Conservation (phyloP, 2,113 vertebrate species). For the Tachysurus vachellii region DNA sequence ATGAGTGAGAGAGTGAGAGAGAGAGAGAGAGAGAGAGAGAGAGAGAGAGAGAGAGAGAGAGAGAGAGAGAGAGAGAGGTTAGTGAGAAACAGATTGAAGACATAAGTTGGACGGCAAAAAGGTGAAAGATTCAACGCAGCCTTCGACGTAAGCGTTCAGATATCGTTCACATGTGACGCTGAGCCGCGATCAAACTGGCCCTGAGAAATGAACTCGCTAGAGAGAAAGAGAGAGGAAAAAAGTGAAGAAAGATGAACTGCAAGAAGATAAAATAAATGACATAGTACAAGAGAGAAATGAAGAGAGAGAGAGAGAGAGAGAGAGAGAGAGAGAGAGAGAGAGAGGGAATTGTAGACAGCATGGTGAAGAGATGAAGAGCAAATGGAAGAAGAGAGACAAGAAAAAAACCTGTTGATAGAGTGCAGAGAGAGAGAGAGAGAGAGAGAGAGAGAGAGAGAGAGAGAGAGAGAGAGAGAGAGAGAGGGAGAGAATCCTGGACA, state of each 20-base stretch:
- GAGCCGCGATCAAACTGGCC: conserved; percentile 32
- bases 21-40: conserved; percentile 12
- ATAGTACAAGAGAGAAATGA: conserved; percentile 13
- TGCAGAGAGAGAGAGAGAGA: not conserved
- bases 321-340: not conserved
- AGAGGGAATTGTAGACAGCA: not conserved
- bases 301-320: not conserved
- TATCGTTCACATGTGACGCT: conserved; percentile 33
- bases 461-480: not conserved
- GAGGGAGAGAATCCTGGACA: not conserved
- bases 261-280: not conserved
- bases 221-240: not conserved
- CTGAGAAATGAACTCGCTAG: conserved; percentile 24
- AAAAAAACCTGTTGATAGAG: no score
- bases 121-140: not conserved
- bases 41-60: conserved; percentile 23
- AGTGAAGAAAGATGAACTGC: not conserved
- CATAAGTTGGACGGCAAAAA: not conserved
- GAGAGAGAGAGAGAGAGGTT: conserved; percentile 17
- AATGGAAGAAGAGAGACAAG: not conserved
- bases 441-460: not conserved
- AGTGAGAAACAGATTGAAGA: conserved; percentile 45
- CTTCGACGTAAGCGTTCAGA: not conserved
- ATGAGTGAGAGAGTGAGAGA: not conserved
- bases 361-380: not conserved